These are phyloP conservation scores for Laspeyria flexula DNA, from an alignment of 2,888 invertebrate genomes.

Conservation along the genomic window DNA sequence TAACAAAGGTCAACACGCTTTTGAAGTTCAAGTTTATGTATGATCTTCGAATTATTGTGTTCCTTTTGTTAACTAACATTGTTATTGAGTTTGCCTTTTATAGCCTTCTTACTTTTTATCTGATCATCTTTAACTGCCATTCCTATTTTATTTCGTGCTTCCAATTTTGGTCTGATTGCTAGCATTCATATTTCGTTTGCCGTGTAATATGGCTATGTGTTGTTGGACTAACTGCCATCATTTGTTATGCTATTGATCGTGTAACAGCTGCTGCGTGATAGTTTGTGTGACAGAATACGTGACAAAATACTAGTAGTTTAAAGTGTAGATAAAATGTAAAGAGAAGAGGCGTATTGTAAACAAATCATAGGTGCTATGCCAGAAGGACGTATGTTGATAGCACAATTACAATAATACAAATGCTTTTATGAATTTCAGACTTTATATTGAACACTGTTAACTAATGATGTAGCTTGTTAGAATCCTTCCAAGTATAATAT, in stretches of 20 bases:
- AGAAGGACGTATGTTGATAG: no score
- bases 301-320: no score
- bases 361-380: no score
- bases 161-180: not conserved
- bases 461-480: no score
- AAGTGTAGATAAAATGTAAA: no score
- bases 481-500: no score
- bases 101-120: slow-evolving; percentile 2
- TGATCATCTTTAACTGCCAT: not conserved
- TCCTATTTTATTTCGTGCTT: not conserved
- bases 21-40: slow-evolving; percentile 39
- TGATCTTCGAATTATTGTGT: slow-evolving; percentile 15
- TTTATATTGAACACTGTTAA: no score
- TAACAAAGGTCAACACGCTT: slow-evolving; percentile 35
- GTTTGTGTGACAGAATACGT: no score
- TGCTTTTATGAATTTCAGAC: no score
- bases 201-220: not conserved
- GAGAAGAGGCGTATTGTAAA: no score
- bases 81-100: slow-evolving; percentile 8
- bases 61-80: slow-evolving; percentile 10
- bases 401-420: no score
- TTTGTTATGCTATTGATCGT: not conserved
- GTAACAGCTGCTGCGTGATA: not conserved
- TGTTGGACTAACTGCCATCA: not conserved
- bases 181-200: not conserved